These are phyloP conservation scores for Ganaspis sp. DNA, from an alignment of 1,140 invertebrate species.

Conservation along the genomic window DNA sequence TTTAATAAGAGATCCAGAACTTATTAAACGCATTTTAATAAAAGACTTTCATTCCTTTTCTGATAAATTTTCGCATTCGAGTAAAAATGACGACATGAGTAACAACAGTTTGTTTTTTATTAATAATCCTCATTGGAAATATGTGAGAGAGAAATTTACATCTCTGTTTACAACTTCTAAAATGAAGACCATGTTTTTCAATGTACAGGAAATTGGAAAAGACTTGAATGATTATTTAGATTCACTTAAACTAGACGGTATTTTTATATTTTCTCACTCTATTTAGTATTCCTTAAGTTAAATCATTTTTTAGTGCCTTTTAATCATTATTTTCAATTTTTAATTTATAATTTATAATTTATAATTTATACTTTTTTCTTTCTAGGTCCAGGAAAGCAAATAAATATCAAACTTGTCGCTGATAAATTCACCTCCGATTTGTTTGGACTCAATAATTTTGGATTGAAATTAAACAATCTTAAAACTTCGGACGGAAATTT, in stretches of 20 bases:
- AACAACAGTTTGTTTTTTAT: background rate
- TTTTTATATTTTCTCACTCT: no score
- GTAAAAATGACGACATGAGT: background rate
- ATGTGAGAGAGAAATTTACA: background rate
- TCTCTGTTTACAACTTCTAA: background rate
- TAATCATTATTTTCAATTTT: no score
- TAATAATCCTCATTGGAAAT: conserved; percentile 7
- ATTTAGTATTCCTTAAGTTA: background rate
- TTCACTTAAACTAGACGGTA: background rate
- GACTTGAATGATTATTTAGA: background rate
- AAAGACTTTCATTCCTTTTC: background rate
- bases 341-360: no score
- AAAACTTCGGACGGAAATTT: background rate
- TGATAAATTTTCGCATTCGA: background rate
- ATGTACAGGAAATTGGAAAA: background rate
- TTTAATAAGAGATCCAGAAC: background rate
- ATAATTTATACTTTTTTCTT: no score
- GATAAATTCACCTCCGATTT: background rate
- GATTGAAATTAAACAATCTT: background rate
- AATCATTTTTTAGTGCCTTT: no score
- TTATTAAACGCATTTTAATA: background rate
- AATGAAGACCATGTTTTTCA: background rate
- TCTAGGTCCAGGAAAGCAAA: no score
- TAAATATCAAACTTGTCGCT: no score
- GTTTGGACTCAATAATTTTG: background rate